phyloP scores from a whole-genome alignment of 2,113 vertebrate species.

The Gulo gulo region DNA sequence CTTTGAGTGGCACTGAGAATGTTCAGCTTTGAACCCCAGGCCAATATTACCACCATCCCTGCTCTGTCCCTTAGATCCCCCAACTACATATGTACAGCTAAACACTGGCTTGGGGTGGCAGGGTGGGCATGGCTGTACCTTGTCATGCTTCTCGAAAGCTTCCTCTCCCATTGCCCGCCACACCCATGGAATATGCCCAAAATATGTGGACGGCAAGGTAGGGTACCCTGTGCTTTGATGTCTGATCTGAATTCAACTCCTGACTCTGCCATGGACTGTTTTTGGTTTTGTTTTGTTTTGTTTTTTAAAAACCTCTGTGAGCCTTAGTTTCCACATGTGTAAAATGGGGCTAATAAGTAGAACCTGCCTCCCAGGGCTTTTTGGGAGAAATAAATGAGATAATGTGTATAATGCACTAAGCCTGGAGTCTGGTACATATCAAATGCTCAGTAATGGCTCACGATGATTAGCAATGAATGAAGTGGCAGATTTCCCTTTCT shows the following conservation, averaged over 20 bases:
- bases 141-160: background rate
- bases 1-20: background rate
- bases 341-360: background rate
- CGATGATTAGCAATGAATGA: background rate
- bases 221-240: background rate
- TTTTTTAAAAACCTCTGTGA: background rate
- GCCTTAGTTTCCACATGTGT: conserved; percentile 34
- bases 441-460: background rate
- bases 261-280: background rate
- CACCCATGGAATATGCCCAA: background rate
- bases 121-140: background rate
- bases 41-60: background rate
- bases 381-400: background rate
- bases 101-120: background rate
- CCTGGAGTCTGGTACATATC: background rate
- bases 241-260: background rate
- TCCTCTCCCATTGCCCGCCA: background rate
- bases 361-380: background rate
- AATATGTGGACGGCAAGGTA: background rate
- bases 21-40: background rate
- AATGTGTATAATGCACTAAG: background rate
- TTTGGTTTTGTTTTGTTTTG: background rate
- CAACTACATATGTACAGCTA: background rate
- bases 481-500: background rate
- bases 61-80: background rate